Evolutionary conservation across 2,888 invertebrate species (phyloP), one percentile per base, ranked within the genome.

Genomic region (Hydriomena furcata): DNA sequence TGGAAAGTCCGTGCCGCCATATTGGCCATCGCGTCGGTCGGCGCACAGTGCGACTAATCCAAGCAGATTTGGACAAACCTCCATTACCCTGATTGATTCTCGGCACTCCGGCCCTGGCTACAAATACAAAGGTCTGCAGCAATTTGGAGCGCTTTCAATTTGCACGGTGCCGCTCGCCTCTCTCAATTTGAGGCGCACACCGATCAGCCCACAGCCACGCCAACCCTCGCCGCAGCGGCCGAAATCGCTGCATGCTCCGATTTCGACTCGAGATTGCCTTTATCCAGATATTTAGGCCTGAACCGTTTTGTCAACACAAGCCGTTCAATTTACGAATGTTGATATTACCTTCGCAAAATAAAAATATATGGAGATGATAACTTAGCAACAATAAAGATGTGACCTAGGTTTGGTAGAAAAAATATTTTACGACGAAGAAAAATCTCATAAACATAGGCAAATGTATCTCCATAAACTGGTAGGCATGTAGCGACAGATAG

Each of bases 61-160:
- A 73, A 65, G 66, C 73, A 79, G 80, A 84, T 81, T 82, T 73
- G 81, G 74, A 79, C 82, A 77, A 82, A 79, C 76, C 76, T 75
- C 85, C 76, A 86, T 88, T 87, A 87, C 81, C 68, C 75, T 84
- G 88, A 89, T 88, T 88, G 88, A 88, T 87, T 85, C 79, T 76
- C 78, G 76, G 66, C 72, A 69, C 70, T 75, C 67, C 67, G 63
- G 71, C 66, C 70, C 79, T 79, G 73, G 83, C 79, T 83, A 83
- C 79, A 84, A 84, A 83, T 76, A 87, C 84, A 85, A 85, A 87
- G 83, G 79, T 78, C 78, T 78, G 74, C 67, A 80, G 81, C 81
- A 79, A 84, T 84, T 86, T 76, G 71, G 65, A 79, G 66, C 77
- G 84, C 81, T 87, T 85, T 84, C 86, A 85, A 87, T 87, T 88